phyloP scores from a whole-genome alignment of 2,888 invertebrate genomes.

The Iphiclides podalirius region DNA sequence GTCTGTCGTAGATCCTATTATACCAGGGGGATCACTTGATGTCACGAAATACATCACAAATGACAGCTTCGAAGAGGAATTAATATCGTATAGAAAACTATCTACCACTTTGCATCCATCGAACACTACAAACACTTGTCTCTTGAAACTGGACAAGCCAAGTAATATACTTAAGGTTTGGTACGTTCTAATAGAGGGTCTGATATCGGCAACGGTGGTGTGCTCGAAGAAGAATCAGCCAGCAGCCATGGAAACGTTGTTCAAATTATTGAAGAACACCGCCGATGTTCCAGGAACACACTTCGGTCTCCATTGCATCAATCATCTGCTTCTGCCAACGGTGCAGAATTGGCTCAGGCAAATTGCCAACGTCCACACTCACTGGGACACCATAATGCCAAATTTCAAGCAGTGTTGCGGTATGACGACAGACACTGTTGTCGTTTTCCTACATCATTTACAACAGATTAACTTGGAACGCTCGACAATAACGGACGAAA shows the following conservation, averaged over 20 bases:
- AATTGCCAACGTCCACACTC: conserved; percentile 84
- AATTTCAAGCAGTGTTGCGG: conserved; percentile 98
- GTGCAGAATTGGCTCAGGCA: conserved; percentile 95
- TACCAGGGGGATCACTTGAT: conserved; percentile 85
- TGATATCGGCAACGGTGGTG: conserved; percentile 89
- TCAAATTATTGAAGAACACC: conserved; percentile 89
- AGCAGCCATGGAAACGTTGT: conserved; percentile 91
- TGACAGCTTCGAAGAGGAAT: conserved; percentile 83
- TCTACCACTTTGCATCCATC: conserved; percentile 73
- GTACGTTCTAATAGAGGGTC: conserved; percentile 93
- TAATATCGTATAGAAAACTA: conserved; percentile 83
- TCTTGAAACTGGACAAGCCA: conserved; percentile 86
- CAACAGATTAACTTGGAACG: conserved; percentile 80
- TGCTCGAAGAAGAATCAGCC: conserved; percentile 94
- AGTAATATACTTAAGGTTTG: conserved; percentile 94
- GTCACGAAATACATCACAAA: conserved; percentile 84
- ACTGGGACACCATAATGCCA: conserved; percentile 88
- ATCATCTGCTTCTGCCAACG: conserved; percentile 93
- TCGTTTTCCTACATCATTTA: conserved; percentile 89
- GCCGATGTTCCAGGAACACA: conserved; percentile 90
- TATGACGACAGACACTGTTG: conserved; percentile 93
- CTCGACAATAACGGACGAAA: conserved; percentile 52
- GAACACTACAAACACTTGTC: conserved; percentile 75
- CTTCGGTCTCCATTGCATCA: conserved; percentile 95
- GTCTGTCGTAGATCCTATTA: conserved; percentile 91